Base-by-base conservation (phyloP, 2,888 invertebrate genomes). In the Ceratothoa steindachneri region DNA sequence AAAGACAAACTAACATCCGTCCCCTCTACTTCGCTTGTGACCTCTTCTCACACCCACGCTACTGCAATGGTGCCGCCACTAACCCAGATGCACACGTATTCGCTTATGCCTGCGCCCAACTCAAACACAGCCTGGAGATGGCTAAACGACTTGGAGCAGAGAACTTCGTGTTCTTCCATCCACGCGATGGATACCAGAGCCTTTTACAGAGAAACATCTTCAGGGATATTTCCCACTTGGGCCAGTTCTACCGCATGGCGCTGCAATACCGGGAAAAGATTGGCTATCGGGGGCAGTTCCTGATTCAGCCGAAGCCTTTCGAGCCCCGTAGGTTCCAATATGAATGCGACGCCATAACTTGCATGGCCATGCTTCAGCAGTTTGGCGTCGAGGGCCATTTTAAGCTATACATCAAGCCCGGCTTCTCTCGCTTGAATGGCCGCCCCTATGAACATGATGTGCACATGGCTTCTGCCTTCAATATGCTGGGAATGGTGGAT, bases 11-110 rank as follows among this genome's bases (percentile, higher is more conserved):
- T 2, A 85, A 84, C 2, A 83, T 85, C 70, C 84, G 84, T 74
- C 81, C 84, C 7, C 82, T 85, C 5, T 85, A 85, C 85, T 84
- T 83, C 5, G 85, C 85, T 15, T 84, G 84, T 69, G 85, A 85
- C 77, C 81, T 85, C 52, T 85, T 85, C 80, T 81, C 84, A 2
- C 81, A 85, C 80, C 84, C 84, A 29, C 83, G 85, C 27, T 77
- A 77, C 71, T 75, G 74, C 74, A 75, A 77, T 69, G 77, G 77
- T 29, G 73, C 77, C 19, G 74, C 71, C 5, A 71, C 75, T 64
- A 77, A 69, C 60, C 77, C 77, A 5, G 77, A 77, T 30, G 70
- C 77, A 4, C 75, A 75, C 68, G 77, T 77, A 27, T 77, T 77
- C 68, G 77, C 77, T 4, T 77, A 77, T 52, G 77, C 77, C 0